phyloP scores from a whole-genome alignment of 1,140 invertebrate genomes.

The Scylla paramamosain region DNA sequence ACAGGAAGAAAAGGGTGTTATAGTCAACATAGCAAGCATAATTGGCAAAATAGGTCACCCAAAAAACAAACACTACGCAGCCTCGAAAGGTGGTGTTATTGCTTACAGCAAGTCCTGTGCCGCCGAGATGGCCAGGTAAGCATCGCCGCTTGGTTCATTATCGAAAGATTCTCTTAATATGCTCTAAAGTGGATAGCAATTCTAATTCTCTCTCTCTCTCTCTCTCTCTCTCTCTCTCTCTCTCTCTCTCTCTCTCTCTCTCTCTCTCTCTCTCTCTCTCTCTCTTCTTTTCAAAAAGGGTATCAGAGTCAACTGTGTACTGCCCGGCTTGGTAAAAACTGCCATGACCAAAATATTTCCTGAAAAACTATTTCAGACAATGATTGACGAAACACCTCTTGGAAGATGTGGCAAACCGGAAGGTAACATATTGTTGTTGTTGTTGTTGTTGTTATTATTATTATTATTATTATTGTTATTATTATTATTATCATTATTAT shows the following conservation, averaged over 20 bases:
- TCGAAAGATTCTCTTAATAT: no score
- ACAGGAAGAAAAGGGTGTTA: conserved; percentile 83
- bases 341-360: conserved; percentile 90
- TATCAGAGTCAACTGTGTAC: conserved; percentile 89
- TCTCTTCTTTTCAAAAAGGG: conserved; percentile 80
- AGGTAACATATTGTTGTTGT: conserved; percentile 79
- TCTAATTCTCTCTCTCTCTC: no score
- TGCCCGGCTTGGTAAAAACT: conserved; percentile 93
- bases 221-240: background rate
- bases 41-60: conserved; percentile 91
- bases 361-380: conserved; percentile 87
- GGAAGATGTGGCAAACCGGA: conserved; percentile 88
- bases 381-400: conserved; percentile 86
- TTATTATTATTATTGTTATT: no score
- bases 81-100: conserved; percentile 93
- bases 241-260: background rate
- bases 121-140: conserved; percentile 87
- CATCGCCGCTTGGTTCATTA: no score
- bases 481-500: no score
- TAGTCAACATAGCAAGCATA: conserved; percentile 95
- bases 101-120: conserved; percentile 91
- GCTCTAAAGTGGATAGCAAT: no score
- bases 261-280: no score
- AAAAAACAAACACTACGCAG: conserved; percentile 93
- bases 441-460: no score